These are phyloP conservation scores for Papilio protenor DNA, from an alignment of 2,888 invertebrate species.

Conservation along the genomic window DNA sequence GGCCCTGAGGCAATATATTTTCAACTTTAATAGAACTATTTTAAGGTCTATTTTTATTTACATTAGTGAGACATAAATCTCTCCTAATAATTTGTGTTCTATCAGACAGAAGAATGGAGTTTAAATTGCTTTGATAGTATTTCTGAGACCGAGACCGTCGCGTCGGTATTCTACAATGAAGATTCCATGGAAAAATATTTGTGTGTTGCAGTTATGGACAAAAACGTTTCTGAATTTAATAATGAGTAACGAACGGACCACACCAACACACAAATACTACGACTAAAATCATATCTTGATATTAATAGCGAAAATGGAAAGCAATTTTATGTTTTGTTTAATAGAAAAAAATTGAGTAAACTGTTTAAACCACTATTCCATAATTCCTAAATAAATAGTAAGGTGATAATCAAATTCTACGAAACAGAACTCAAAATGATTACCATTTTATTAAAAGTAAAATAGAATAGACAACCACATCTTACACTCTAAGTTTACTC, in stretches of 20 bases:
- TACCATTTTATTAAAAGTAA: too few species aligned
- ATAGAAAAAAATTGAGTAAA: neutral
- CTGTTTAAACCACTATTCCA: too few species aligned
- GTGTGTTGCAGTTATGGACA: slow-evolving; percentile 42
- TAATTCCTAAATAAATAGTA: too few species aligned
- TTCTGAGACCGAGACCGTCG: slow-evolving; percentile 37
- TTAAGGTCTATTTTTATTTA: slow-evolving; percentile 39
- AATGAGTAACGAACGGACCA: slow-evolving; percentile 23
- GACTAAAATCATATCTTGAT: neutral
- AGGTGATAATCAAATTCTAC: too few species aligned
- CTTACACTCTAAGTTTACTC: too few species aligned
- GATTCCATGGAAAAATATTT: slow-evolving; percentile 42
- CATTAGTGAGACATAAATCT: slow-evolving; percentile 29
- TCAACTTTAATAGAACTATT: slow-evolving; percentile 43
- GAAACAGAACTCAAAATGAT: too few species aligned
- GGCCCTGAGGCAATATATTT: slow-evolving; percentile 47
- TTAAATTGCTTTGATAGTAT: slow-evolving; percentile 53
- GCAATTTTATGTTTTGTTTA: neutral
- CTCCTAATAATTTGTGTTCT: slow-evolving; percentile 55
- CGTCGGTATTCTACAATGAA: slow-evolving; percentile 44
- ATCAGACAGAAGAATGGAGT: slow-evolving; percentile 56
- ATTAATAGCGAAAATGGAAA: neutral
- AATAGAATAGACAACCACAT: too few species aligned
- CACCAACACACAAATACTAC: neutral
- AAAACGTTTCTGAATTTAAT: slow-evolving; percentile 37